These are phyloP conservation scores for Drosophila melanosoma DNA, from an alignment of 2,888 invertebrate species.

Conservation along the genomic window DNA sequence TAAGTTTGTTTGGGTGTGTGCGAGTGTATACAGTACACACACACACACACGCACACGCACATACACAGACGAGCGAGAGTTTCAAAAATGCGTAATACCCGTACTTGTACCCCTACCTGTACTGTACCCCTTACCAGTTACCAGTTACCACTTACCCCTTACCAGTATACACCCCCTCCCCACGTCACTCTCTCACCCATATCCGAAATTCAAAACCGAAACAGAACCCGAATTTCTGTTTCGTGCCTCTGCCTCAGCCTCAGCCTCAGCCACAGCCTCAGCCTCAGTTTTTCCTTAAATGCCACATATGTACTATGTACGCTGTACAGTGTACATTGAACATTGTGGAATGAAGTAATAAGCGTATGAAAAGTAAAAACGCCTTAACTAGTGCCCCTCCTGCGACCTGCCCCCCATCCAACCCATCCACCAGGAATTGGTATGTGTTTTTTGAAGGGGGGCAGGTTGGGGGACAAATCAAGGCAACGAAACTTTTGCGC, in stretches of 20 bases:
- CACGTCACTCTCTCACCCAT: not conserved
- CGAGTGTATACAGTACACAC: slow-evolving; percentile 2
- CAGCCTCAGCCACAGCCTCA: slow-evolving; percentile 23
- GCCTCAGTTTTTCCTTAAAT: slow-evolving; percentile 69
- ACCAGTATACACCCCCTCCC: too few species aligned
- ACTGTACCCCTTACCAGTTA: not conserved
- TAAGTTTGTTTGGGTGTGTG: slow-evolving; percentile 32
- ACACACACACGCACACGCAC: not conserved
- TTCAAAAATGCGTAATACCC: slow-evolving; percentile 52
- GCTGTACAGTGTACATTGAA: slow-evolving; percentile 18
- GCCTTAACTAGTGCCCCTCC: slow-evolving; percentile 59
- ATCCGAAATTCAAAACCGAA: slow-evolving; percentile 43
- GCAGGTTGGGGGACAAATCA: slow-evolving; percentile 42
- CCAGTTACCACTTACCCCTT: not conserved
- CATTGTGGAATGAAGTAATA: slow-evolving; percentile 82
- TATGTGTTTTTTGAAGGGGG: not conserved
- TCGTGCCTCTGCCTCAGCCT: slow-evolving; percentile 23
- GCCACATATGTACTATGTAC: slow-evolving; percentile 28
- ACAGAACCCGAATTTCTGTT: slow-evolving; percentile 32
- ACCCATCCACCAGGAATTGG: not conserved
- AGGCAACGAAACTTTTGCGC: slow-evolving; percentile 74
- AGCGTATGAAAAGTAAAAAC: slow-evolving; percentile 83
- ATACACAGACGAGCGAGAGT: slow-evolving; percentile 5
- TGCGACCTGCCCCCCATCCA: not conserved
- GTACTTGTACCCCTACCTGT: slow-evolving; percentile 1